Evolutionary conservation across 2,113 vertebrate species (phyloP), one percentile per base, ranked within the genome.

Genomic region (Chaetorhynchus papuensis): DNA sequence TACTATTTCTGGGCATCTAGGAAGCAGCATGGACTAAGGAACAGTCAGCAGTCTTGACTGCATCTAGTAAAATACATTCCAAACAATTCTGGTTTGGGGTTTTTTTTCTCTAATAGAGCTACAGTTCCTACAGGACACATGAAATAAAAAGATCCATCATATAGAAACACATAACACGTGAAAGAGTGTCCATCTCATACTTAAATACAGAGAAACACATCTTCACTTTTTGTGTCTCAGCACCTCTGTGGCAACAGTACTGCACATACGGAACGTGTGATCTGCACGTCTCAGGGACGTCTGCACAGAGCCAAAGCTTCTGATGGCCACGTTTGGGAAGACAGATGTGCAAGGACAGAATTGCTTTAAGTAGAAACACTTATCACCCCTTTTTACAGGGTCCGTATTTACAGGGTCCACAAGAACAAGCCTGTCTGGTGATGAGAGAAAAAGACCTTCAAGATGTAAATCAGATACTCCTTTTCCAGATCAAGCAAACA

Each of bases 251-350:
- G 72, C 2, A n/a, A 18, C 33, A 68, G 56, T 9, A 44, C 18
- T 1, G 4, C 35, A 80, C 6, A 16, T 1, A 13, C 0, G 0
- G 42, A 37, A 70, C n/a, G 20, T 16, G 1, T 16, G 7, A 57
- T 35, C 33, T 57, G n/a, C 44, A 39, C 0, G 0, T 10, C 12
- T 6, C 13, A 66, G 30, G 6, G 1, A 81, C 77, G 18, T 20
- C 53, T 64, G 54, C 6, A 6, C 54, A 66, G 2, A 2, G 70
- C 15, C 89, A 70, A 52, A n/a, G 37, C 21, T 33, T 44, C 68
- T 8, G 15, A 50, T 7, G n/a, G 41, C 50, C 52, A 13, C 1
- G 0, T 33, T 6, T 70, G 26, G 64, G 35, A 89, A 76, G n/a
- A n/a, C 20, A 30, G 35, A 50, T 65, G 60, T 82, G 22, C 59